Percentiles rank a stretch among this genome's conserved stretches.
Evolutionary conservation across 2,113 vertebrate genomes (phyloP).

Genomic region (Chloebia gouldiae): DNA sequence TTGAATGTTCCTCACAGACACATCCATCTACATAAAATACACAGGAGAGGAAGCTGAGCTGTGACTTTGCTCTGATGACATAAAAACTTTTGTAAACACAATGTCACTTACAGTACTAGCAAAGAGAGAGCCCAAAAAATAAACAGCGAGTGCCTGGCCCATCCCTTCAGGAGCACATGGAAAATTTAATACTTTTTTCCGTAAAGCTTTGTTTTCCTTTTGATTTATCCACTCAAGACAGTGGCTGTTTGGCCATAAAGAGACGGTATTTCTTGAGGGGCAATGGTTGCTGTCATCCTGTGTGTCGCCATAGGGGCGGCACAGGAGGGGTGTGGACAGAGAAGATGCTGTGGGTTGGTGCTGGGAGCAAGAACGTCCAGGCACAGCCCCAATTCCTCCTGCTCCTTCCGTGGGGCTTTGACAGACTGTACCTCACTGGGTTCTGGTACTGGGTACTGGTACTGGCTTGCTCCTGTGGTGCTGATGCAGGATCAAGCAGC

Average conservation of each 20-base stretch:
- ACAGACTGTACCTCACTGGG: too few relatives aligned
- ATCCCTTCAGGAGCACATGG: constrained; percentile 57
- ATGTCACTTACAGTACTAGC: constrained; percentile 71
- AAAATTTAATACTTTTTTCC: constrained; percentile 77
- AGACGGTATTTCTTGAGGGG: constrained; percentile 46
- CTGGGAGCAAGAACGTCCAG: not conserved
- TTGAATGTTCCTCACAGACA: constrained; percentile 70
- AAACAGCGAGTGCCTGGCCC: constrained; percentile 44
- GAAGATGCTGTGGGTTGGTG: not conserved
- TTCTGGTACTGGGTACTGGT: too few relatives aligned
- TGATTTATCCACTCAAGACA: constrained; percentile 63
- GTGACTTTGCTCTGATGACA: constrained; percentile 77
- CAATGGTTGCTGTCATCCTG: not conserved
- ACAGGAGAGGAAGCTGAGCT: constrained; percentile 77
- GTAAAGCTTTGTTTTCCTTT: constrained; percentile 65
- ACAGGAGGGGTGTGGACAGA: not conserved
- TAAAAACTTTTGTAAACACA: constrained; percentile 79
- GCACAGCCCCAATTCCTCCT: not conserved
- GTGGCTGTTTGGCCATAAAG: constrained; percentile 67
- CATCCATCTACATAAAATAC: constrained; percentile 73
- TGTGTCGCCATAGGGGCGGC: not conserved
- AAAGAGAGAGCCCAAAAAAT: constrained; percentile 44
- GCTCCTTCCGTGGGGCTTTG: not conserved
- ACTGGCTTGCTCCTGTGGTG: not conserved
- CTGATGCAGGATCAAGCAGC: not conserved